Evolutionary conservation across 1,140 invertebrate species (phyloP).

Genomic region (Neuroterus valhalla): DNA sequence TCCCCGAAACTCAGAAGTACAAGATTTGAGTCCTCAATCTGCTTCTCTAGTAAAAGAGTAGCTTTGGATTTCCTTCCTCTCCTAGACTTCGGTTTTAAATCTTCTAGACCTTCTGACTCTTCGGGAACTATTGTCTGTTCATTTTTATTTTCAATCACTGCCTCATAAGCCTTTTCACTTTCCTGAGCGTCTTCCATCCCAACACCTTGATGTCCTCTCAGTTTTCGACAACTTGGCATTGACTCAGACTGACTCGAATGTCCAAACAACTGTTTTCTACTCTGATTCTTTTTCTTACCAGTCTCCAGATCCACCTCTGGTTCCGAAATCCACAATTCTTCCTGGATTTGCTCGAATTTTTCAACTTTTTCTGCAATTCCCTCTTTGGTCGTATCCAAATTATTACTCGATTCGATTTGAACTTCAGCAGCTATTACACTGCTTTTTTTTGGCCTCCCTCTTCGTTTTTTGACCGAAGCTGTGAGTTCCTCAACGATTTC

Average conservation of each 20-base stretch:
- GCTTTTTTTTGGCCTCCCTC: constrained; percentile 61
- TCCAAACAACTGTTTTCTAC: constrained; percentile 63
- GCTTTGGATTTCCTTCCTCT: constrained; percentile 50
- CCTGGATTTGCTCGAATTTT: constrained; percentile 43
- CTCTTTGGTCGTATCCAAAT: constrained; percentile 36
- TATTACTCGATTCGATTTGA: constrained; percentile 24
- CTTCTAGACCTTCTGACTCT: constrained; percentile 35
- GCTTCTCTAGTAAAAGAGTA: constrained; percentile 34
- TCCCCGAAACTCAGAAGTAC: background rate
- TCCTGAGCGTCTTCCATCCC: background rate
- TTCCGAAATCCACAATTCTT: constrained; percentile 59
- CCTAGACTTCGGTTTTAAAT: constrained; percentile 43
- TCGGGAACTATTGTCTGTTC: background rate
- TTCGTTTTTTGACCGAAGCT: constrained; percentile 50
- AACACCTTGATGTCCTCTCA: constrained; percentile 42
- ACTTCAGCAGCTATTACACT: constrained; percentile 21
- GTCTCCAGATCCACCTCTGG: constrained; percentile 62
- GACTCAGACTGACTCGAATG: constrained; percentile 56
- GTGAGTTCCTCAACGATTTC: constrained; percentile 13
- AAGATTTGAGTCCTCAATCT: constrained; percentile 23
- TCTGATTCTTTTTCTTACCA: constrained; percentile 60
- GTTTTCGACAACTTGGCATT: constrained; percentile 68
- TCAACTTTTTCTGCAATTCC: constrained; percentile 34
- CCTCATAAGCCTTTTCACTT: constrained; percentile 32
- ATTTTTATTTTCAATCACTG: constrained; percentile 25